Evolutionary conservation across 1,140 invertebrate genomes (phyloP).

Genomic region (Drosophila ananassae): DNA sequence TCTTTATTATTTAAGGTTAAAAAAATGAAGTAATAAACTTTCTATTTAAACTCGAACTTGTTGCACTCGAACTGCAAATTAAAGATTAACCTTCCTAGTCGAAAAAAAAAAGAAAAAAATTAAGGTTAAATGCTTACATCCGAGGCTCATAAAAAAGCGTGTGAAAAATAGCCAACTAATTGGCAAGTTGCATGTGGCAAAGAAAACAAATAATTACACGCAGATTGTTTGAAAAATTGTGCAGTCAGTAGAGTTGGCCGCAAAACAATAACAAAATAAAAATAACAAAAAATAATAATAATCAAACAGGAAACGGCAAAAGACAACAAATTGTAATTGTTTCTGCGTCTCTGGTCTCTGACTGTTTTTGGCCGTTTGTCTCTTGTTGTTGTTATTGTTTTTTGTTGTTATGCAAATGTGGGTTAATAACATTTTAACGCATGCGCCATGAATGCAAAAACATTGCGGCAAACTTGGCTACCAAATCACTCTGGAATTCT

Average conservation of each 20-base stretch:
- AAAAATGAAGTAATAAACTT: neutral
- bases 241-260: conserved; percentile 26
- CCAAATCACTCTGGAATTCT: conserved; percentile 26
- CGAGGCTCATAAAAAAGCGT: conserved; percentile 75
- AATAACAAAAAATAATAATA: conserved; percentile 31
- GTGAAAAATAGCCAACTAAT: conserved; percentile 76
- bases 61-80: neutral
- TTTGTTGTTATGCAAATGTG: conserved; percentile 76
- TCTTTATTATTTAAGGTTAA: neutral
- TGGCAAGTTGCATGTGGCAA: conserved; percentile 62
- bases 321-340: conserved; percentile 65
- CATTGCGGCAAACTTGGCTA: conserved; percentile 8
- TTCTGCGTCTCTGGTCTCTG: conserved; percentile 22
- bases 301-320: conserved; percentile 71
- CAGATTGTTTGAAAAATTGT: conserved; percentile 67
- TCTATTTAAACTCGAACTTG: neutral
- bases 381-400: conserved; percentile 33
- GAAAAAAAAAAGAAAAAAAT: conserved; percentile 42
- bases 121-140: conserved; percentile 78
- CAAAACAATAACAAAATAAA: conserved; percentile 30
- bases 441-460: conserved; percentile 69
- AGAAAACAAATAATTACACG: conserved; percentile 69
- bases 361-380: conserved; percentile 11
- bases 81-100: conserved; percentile 1
- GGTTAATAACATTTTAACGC: conserved; percentile 78